Base-by-base conservation (phyloP, 2,113 vertebrate genomes). In the Dryoscopus gambensis region DNA sequence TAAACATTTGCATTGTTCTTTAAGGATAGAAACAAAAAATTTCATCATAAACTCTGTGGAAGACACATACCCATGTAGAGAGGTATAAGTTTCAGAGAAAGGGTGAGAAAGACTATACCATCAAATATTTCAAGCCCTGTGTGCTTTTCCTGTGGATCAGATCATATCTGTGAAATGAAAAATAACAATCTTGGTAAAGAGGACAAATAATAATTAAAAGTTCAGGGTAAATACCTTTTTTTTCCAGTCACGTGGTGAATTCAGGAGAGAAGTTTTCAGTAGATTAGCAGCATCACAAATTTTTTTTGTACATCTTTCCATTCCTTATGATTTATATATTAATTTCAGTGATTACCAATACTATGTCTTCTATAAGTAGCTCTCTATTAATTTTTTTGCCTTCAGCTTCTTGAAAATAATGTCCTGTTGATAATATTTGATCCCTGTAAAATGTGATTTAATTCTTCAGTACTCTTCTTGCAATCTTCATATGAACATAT, bases 211-310 rank as follows among this genome's bases (percentile, higher is more conserved):
- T 35, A 70, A 57, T 68, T 84, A 9, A 78, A 28, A 77, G 28
- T 78, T 92, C 65, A 84, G 15, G 35, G 15, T 56, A 84, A 50
- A 62, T 57, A 15, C 7, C 5, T n/a, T 19, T 39, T 73, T 50
- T 4, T 50, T 1, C 56, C 20, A 42, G 19, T 62, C 15, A 12
- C 0, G 0, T 78, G 31, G 4, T 31, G 81, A 40, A 18, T 78
- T 84, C 33, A 73, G 28, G 16, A 81, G 9, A 22, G 17, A n/a
- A 21, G 27, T 70, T 89, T 77, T 84, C 60, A 62, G 24, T n/a
- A 42, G 30, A 46, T 77, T 68, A 78, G 9, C 25, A 91, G 20
- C 23, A 49, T 78, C n/a, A 35, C 11, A 40, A 10, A 40, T 21
- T 65, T 53, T 37, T 37, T 74, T 60, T 22, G 7, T 62, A 24